Evolutionary conservation across 2,888 invertebrate genomes (phyloP), one percentile per base, ranked within the genome.

Genomic region (Atethmia centrago): DNA sequence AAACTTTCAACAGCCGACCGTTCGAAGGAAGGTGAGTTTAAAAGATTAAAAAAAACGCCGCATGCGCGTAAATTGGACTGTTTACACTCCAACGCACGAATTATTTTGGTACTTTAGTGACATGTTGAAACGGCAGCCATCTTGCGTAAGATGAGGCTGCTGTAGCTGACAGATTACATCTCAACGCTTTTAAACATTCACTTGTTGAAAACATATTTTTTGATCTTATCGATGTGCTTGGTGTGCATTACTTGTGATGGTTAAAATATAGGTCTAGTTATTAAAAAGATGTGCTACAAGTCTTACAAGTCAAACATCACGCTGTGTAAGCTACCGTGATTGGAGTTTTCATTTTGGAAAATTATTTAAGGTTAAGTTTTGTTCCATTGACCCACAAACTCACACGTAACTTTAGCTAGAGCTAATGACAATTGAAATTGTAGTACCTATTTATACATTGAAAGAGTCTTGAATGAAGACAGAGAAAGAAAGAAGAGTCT

Each of bases 41-140:
- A 90, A 90, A 80, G 36, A 8, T 40, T 45, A 1, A 51, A 74
- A 86, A 87, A 85, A 88, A 87, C 88, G 87, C 72, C 86, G 88
- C 90, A 86, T 90, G 87, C 83, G 85, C 90, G 91, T 95, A 94
- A 95, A 95, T 89, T 90, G 89, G 85, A 86, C 88, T 91, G 90
- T 95, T 95, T 95, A 95, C 90, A 90, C 89, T 87, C 89, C 82
- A 85, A 74, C 86, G 72, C 82, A 87, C 89, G 90, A 89, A 94
- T 95, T 92, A 94, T 93, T 94, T 95, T 90, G 89, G 92, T 85
- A 90, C 88, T 95, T 95, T 94, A 95, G 89, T 93, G 90, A 88
- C 81, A 87, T 94, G 93, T 93, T 90, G 94, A 94, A 94, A 94
- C 88, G 88, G 88, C 90, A 86, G 85, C 88, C 88, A 87, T 90